phyloP scores from a whole-genome alignment of 2,888 invertebrate genomes.

The Sphinx pinastri region DNA sequence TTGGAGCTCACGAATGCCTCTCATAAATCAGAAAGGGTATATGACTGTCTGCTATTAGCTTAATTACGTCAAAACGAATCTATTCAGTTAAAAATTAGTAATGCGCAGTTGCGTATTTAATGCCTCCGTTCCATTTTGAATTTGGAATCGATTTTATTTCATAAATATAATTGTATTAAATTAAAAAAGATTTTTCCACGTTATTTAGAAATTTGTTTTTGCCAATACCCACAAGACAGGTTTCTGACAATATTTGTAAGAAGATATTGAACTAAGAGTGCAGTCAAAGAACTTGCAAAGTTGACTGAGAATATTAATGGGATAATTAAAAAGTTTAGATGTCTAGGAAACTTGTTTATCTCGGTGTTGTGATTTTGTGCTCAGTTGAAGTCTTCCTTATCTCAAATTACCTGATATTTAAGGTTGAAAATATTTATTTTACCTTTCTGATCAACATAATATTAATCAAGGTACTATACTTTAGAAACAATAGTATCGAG shows the following conservation, averaged over 20 bases:
- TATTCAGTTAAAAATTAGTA: slow-evolving; percentile 2
- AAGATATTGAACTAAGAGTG: not conserved
- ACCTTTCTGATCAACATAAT: not conserved
- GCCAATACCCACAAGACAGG: not conserved
- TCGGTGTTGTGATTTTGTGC: not conserved
- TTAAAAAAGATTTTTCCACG: not conserved
- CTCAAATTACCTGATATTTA: not conserved
- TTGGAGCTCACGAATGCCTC: slow-evolving; percentile 7
- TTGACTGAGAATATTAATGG: slow-evolving; percentile 22
- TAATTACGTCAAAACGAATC: slow-evolving; percentile 19
- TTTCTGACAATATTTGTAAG: not conserved
- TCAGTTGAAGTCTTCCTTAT: not conserved
- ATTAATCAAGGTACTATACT: not conserved
- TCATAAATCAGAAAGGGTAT: slow-evolving; percentile 22
- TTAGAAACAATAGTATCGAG: no score
- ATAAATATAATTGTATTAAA: not conserved
- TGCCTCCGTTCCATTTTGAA: not conserved
- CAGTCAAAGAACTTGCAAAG: slow-evolving; percentile 2
- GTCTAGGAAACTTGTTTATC: slow-evolving; percentile 9
- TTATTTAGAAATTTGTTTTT: not conserved
- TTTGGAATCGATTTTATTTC: not conserved
- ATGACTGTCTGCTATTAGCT: slow-evolving; percentile 16
- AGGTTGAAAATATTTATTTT: not conserved
- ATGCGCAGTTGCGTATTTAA: not conserved
- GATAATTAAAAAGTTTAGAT: slow-evolving; percentile 20